A percentile compares a stretch with the other conserved stretches of the same genome.
Conservation (phyloP, 2,888 invertebrate species). For the Ashinkailepas kermadecensis region DNA sequence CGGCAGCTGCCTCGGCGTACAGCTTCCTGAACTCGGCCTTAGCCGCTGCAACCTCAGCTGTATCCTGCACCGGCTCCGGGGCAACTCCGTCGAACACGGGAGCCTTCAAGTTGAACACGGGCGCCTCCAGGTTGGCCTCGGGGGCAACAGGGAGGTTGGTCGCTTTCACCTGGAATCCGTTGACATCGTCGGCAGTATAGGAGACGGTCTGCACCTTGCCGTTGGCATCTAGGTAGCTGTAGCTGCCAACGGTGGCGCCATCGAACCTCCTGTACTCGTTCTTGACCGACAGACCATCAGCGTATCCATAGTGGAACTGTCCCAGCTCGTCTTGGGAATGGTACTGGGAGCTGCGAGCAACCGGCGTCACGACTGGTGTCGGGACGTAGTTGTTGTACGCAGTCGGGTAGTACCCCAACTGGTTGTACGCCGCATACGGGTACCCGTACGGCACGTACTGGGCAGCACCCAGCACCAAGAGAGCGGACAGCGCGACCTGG, state of each 20-base stretch:
- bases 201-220: constrained; percentile 52
- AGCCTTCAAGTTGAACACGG: constrained; percentile 25
- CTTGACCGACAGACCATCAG: constrained; percentile 56
- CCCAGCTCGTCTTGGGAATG: constrained; percentile 55
- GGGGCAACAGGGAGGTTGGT: constrained; percentile 50
- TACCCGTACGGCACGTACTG: neutral
- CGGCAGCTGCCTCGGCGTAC: constrained; percentile 26
- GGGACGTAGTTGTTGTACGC: neutral
- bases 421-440: neutral
- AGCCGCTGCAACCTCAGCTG: constrained; percentile 44
- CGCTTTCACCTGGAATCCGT: constrained; percentile 56
- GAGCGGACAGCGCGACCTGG: neutral
- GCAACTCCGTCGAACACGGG: constrained; percentile 30
- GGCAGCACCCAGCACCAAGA: neutral
- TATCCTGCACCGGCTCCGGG: constrained; percentile 36
- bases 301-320: constrained; percentile 55
- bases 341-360: constrained; percentile 39
- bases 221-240: constrained; percentile 32
- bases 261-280: constrained; percentile 43
- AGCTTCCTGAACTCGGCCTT: constrained; percentile 30
- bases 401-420: neutral
- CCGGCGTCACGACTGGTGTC: neutral
- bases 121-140: constrained; percentile 30
- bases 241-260: constrained; percentile 31
- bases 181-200: constrained; percentile 34